Conservation (phyloP, 2,113 vertebrate genomes). For the Speoplatyrhinus poulsoni region DNA sequence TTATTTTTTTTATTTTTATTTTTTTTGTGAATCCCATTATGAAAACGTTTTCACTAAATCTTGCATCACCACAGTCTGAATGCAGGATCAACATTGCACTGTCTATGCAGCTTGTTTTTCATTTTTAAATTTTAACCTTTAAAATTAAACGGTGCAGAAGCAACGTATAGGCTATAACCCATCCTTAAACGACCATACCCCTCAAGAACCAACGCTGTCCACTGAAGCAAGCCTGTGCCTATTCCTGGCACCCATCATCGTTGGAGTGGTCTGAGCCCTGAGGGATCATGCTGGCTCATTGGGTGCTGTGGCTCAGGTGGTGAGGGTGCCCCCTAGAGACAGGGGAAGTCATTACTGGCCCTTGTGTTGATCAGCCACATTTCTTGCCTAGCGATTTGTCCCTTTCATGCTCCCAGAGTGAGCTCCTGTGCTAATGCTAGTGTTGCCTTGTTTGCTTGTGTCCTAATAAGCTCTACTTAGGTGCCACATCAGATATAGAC, state of each 20-base stretch:
- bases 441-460: neutral
- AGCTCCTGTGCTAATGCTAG: slow-evolving; percentile 27
- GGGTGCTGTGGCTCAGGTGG: slow-evolving; percentile 59
- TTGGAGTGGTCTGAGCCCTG: slow-evolving; percentile 51
- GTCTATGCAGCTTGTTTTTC: too few relatives aligned
- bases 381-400: slow-evolving; percentile 22
- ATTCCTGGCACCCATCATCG: slow-evolving; percentile 59
- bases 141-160: too few relatives aligned
- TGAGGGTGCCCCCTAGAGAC: slow-evolving; percentile 69
- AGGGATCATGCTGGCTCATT: slow-evolving; percentile 18
- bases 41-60: too few relatives aligned
- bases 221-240: slow-evolving; percentile 62
- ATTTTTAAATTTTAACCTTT: too few relatives aligned
- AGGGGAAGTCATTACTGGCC: slow-evolving; percentile 52
- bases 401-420: slow-evolving; percentile 41
- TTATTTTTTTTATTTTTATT: too few relatives aligned
- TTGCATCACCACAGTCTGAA: too few relatives aligned
- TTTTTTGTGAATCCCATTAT: too few relatives aligned
- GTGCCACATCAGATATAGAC: neutral
- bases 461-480: slow-evolving; percentile 8
- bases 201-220: slow-evolving; percentile 36
- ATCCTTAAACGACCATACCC: slow-evolving; percentile 13
- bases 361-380: slow-evolving; percentile 12
- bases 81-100: too few relatives aligned
- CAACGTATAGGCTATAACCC: too few relatives aligned